Evolutionary conservation across 2,797 vertebrate species (phyloP).

Genomic region (Xyrichtys novacula): DNA sequence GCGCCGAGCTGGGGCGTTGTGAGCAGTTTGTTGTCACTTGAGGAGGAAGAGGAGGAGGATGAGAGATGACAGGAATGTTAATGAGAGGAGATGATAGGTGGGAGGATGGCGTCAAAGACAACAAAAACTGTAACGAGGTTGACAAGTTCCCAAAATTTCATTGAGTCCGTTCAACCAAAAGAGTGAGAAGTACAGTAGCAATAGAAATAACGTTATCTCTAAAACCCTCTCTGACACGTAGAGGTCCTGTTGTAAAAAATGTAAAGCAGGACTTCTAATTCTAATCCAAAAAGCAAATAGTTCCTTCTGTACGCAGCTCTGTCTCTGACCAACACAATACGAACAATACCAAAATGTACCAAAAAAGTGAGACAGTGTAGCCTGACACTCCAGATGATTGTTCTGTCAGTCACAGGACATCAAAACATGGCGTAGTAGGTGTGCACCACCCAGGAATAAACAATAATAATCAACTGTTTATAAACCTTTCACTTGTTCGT

Average conservation of each 20-base stretch:
- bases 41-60: slow-evolving; percentile 65
- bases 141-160: neutral
- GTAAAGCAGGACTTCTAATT: neutral
- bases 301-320: no score
- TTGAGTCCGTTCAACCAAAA: no score
- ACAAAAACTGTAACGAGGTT: slow-evolving; percentile 6
- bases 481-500: no score
- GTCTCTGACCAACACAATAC: no score
- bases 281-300: neutral
- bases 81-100: slow-evolving; percentile 45
- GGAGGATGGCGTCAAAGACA: slow-evolving; percentile 16
- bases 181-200: no score
- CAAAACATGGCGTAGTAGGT: no score
- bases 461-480: no score
- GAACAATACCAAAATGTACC: no score
- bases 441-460: no score
- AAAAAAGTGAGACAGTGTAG: no score
- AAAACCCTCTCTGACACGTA: neutral
- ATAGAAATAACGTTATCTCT: neutral
- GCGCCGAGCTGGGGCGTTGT: slow-evolving; percentile 25
- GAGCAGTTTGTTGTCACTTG: slow-evolving; percentile 30
- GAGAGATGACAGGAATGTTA: slow-evolving; percentile 61
- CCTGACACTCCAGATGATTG: no score
- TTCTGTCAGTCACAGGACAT: no score
- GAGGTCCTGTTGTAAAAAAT: neutral